phyloP scores from a whole-genome alignment of 2,888 invertebrate genomes.

The Mellilla xanthometata region DNA sequence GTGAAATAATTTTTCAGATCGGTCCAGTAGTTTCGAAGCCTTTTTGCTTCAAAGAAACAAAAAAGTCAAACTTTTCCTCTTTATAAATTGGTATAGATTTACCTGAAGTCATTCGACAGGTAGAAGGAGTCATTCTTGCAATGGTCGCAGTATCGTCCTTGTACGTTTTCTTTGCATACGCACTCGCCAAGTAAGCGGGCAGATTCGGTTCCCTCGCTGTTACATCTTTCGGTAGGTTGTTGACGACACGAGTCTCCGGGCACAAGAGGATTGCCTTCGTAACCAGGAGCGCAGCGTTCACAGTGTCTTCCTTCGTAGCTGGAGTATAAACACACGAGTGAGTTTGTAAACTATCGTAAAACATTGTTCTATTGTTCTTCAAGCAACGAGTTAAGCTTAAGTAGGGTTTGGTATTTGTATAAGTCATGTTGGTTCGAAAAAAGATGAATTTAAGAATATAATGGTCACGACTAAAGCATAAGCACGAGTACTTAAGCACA shows the following conservation, averaged over 20 bases:
- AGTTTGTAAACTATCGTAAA: too few species aligned
- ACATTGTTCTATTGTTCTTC: too few species aligned
- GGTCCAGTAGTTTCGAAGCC: too few species aligned
- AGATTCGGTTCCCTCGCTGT: slow-evolving; percentile 87
- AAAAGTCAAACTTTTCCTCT: too few species aligned
- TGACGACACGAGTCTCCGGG: slow-evolving; percentile 89
- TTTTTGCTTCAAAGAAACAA: too few species aligned
- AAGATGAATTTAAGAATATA: too few species aligned
- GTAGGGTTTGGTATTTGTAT: too few species aligned
- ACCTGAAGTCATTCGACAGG: slow-evolving; percentile 85
- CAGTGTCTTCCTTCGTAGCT: slow-evolving; percentile 88
- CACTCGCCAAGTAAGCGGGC: slow-evolving; percentile 62
- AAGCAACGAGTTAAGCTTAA: too few species aligned
- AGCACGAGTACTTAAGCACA: too few species aligned
- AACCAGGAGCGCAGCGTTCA: slow-evolving; percentile 90
- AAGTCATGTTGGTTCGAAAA: too few species aligned
- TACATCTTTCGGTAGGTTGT: slow-evolving; percentile 81
- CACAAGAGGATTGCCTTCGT: slow-evolving; percentile 89
- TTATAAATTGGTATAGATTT: slow-evolving; percentile 2
- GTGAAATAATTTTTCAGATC: too few species aligned
- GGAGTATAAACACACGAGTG: neutral
- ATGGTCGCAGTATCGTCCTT: slow-evolving; percentile 92
- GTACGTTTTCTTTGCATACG: slow-evolving; percentile 82
- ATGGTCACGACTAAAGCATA: too few species aligned
- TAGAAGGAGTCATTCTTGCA: slow-evolving; percentile 94